Conservation (phyloP, 2,113 vertebrate species). For the Helogale parvula region DNA sequence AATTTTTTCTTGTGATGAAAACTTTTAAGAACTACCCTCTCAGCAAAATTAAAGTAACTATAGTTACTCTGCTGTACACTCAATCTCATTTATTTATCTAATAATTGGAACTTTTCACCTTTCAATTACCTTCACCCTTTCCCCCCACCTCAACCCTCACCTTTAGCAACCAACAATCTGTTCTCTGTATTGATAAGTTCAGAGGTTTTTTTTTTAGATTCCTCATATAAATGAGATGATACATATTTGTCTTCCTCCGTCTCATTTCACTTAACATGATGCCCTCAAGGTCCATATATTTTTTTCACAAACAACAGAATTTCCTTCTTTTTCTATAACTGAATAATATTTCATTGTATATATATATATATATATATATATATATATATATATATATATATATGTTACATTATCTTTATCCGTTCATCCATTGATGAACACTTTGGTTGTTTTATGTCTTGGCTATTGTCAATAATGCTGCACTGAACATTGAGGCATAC, state of each 20-base stretch:
- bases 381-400: no score
- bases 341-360: neutral
- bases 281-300: neutral
- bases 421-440: neutral
- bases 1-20: neutral
- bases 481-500: neutral
- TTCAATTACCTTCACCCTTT: neutral
- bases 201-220: neutral
- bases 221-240: neutral
- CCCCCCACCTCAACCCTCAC: neutral
- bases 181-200: neutral
- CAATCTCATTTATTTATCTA: neutral
- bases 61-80: neutral
- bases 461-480: neutral
- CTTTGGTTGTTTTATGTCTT: neutral
- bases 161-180: neutral
- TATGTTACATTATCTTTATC: neutral
- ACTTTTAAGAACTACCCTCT: neutral
- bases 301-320: neutral
- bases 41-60: neutral
- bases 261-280: neutral
- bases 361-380: no score
- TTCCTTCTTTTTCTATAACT: neutral
- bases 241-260: neutral
- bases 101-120: neutral